These are phyloP conservation scores for Melieria omissa DNA, from an alignment of 2,888 invertebrate genomes.

Conservation along the genomic window DNA sequence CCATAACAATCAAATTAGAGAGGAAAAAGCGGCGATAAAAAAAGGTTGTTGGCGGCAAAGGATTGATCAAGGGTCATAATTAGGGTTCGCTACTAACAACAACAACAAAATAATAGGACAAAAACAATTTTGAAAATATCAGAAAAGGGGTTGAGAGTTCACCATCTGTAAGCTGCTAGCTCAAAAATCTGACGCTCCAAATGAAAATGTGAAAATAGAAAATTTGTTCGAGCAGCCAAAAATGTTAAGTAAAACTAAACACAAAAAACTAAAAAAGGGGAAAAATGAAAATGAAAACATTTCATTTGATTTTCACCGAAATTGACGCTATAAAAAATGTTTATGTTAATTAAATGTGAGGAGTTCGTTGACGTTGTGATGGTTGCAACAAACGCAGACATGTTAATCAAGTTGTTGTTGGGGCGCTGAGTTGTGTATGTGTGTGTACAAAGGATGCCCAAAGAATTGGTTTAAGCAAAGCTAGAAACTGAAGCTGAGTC, in stretches of 20 bases:
- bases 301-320: conserved; percentile 32
- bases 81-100: too few relatives aligned
- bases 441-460: too few relatives aligned
- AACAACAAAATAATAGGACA: background rate
- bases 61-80: conserved; percentile 29
- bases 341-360: conserved; percentile 26
- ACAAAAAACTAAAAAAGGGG: background rate
- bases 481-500: too few relatives aligned
- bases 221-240: background rate
- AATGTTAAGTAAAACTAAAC: background rate
- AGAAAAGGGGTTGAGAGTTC: background rate
- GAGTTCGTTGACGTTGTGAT: too few relatives aligned
- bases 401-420: too few relatives aligned
- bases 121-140: background rate
- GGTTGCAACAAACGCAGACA: too few relatives aligned
- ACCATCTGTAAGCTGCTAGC: background rate
- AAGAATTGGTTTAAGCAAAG: too few relatives aligned
- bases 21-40: conserved; percentile 18
- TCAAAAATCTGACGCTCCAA: background rate
- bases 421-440: too few relatives aligned
- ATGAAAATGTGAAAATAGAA: background rate
- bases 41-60: background rate
- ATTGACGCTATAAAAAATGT: conserved; percentile 30
- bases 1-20: conserved; percentile 30
- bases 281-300: conserved; percentile 8